phyloP scores from a whole-genome alignment of 2,888 invertebrate species.

The Lasius platythorax region DNA sequence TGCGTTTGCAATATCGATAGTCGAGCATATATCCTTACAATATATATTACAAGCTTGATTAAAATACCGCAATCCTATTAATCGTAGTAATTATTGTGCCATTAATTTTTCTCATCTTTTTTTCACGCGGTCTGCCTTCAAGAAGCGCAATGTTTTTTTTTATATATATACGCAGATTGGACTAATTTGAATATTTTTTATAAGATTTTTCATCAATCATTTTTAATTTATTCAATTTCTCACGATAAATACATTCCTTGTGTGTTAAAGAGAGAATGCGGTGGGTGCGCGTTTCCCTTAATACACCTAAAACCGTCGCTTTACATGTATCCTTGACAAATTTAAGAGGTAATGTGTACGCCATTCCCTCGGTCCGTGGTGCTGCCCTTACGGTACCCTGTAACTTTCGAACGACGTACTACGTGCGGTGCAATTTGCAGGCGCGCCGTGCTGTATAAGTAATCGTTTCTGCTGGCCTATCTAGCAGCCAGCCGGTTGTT shows the following conservation, averaged over 20 bases:
- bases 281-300: background rate
- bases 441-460: constrained; percentile 24
- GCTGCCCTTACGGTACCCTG: constrained; percentile 1
- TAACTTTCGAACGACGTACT: constrained; percentile 38
- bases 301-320: background rate
- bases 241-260: background rate
- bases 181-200: background rate
- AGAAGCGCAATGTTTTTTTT: background rate
- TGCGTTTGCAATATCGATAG: constrained; percentile 49
- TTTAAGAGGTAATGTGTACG: constrained; percentile 21
- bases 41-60: background rate
- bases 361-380: background rate
- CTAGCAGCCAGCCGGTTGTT: constrained; percentile 28
- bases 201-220: background rate
- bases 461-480: constrained; percentile 34
- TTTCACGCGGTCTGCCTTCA: background rate
- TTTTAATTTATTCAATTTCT: background rate
- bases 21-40: constrained; percentile 29
- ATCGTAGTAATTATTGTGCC: background rate
- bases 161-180: background rate
- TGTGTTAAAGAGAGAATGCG: background rate
- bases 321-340: constrained; percentile 2
- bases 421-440: constrained; percentile 41
- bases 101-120: background rate
- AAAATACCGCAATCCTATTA: background rate